Conservation (phyloP, 2,888 invertebrate genomes). For the Sarcophaga caerulescens region DNA sequence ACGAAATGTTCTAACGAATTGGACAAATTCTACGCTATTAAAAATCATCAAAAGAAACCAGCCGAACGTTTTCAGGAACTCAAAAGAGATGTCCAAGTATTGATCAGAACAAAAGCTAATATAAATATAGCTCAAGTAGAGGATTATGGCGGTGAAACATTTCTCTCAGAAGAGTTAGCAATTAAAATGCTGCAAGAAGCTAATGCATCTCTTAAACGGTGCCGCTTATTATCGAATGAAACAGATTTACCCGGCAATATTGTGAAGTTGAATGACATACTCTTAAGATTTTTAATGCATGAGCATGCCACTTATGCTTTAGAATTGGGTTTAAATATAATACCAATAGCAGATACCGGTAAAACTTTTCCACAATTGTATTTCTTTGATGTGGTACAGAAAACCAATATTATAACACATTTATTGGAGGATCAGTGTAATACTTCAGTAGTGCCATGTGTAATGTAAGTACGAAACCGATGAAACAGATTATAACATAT, state of each 20-base stretch:
- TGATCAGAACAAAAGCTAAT: slow-evolving; percentile 94
- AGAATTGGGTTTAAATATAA: slow-evolving; percentile 94
- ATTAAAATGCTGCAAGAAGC: slow-evolving; percentile 95
- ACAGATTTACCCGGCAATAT: slow-evolving; percentile 90
- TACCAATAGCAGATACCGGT: slow-evolving; percentile 91
- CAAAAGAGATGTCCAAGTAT: slow-evolving; percentile 95
- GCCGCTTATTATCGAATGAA: slow-evolving; percentile 90
- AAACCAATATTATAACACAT: slow-evolving; percentile 96
- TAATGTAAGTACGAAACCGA: slow-evolving; percentile 85
- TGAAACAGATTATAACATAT: neutral
- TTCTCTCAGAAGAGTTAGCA: slow-evolving; percentile 96
- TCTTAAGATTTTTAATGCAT: slow-evolving; percentile 91
- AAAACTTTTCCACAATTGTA: slow-evolving; percentile 93
- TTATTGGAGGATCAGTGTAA: slow-evolving; percentile 96
- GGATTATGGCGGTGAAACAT: slow-evolving; percentile 98
- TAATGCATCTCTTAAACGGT: slow-evolving; percentile 93
- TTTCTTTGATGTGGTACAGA: slow-evolving; percentile 96
- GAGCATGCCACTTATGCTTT: slow-evolving; percentile 99
- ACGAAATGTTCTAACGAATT: slow-evolving; percentile 89
- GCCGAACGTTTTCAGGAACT: slow-evolving; percentile 96
- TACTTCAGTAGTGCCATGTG: slow-evolving; percentile 93
- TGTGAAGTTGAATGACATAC: slow-evolving; percentile 90
- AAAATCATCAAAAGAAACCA: slow-evolving; percentile 96
- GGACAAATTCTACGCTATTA: slow-evolving; percentile 93
- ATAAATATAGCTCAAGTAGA: slow-evolving; percentile 97